Evolutionary conservation across 1,140 invertebrate genomes (phyloP).

Genomic region (Drosophila bocqueti): DNA sequence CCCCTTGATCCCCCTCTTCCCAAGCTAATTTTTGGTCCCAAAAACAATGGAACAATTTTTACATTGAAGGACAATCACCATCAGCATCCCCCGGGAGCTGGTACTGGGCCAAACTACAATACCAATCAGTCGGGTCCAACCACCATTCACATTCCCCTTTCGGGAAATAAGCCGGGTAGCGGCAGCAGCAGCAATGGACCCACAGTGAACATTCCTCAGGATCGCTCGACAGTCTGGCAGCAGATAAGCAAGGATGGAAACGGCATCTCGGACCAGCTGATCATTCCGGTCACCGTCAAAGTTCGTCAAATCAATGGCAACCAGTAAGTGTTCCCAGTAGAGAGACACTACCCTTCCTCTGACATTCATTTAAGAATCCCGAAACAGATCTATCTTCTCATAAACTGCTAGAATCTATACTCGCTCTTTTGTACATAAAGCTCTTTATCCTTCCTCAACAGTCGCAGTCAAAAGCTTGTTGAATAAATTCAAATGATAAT

Average conservation of each 20-base stretch:
- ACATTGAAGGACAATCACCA: constrained; percentile 80
- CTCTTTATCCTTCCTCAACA: not conserved
- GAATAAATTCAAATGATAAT: not conserved
- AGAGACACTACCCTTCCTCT: not conserved
- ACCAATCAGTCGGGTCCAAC: constrained; percentile 55
- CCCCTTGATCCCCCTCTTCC: constrained; percentile 14
- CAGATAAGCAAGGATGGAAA: constrained; percentile 89
- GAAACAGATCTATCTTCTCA: not conserved
- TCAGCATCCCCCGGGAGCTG: constrained; percentile 54
- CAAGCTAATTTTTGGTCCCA: constrained; percentile 24
- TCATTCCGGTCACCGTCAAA: constrained; percentile 76
- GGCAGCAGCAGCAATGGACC: constrained; percentile 92
- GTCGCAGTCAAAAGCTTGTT: not conserved
- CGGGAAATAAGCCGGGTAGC: constrained; percentile 86
- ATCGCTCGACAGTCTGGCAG: constrained; percentile 97
- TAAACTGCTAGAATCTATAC: constrained; percentile 22
- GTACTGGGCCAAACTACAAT: constrained; percentile 68
- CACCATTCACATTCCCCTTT: constrained; percentile 87
- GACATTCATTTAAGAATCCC: not conserved
- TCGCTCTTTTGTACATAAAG: constrained; percentile 28
- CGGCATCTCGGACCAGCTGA: constrained; percentile 73
- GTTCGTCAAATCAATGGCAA: constrained; percentile 82
- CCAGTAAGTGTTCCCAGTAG: constrained; percentile 72
- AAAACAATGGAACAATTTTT: constrained; percentile 59
- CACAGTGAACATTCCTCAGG: constrained; percentile 96